Base-by-base conservation (phyloP, 2,113 vertebrate genomes). In the Camarhynchus parvulus region DNA sequence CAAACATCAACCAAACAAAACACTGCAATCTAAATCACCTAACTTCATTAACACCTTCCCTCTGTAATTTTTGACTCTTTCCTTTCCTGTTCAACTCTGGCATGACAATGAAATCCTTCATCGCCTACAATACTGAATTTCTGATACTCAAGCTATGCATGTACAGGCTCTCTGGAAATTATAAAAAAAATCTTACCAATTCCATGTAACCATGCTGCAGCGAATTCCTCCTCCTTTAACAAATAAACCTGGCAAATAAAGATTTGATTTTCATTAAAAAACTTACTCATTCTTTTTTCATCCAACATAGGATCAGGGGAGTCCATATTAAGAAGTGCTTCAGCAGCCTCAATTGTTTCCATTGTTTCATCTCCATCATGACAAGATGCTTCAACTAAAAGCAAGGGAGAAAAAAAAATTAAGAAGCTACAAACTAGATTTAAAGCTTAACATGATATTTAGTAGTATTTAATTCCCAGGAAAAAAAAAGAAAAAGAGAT, bases 241-340 rank as follows among this genome's bases (percentile, higher is more conserved):
- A 82, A 75, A 74, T 18, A 59, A 82, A 78, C 27, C 30, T 53
- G 35, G 53, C 28, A 95, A 77, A 76, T 21, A 89, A 7, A 55
- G 62, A 59, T 6, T 55, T 15, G 37, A 47, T 17, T 50, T 87
- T 69, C 35, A 62, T 27, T 5, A 50, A 91, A 70, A 94, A 55
- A 97, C 98, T 99, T 97, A 99, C 99, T 97, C 92, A 98, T 97
- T 95, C 98, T 98, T 81, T 99, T 98, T 55, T 98, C 98, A 87
- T 99, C 99, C 92, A 99, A 80, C 73, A 99, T 96, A 14, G 98
- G 95, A 74, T 98, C 98, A 61, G 98, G 98, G 61, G 99, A 99
- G 94, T 99, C 99, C 98, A 99, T 99, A 93, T 98, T 99, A 68
- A 99, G 99, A 87, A 99, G 98, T 2, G 98, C 99, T 95, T 99